Evolutionary conservation across 2,888 invertebrate species (phyloP), one percentile per base, ranked within the genome.

Genomic region (Cantharis flavilabris): DNA sequence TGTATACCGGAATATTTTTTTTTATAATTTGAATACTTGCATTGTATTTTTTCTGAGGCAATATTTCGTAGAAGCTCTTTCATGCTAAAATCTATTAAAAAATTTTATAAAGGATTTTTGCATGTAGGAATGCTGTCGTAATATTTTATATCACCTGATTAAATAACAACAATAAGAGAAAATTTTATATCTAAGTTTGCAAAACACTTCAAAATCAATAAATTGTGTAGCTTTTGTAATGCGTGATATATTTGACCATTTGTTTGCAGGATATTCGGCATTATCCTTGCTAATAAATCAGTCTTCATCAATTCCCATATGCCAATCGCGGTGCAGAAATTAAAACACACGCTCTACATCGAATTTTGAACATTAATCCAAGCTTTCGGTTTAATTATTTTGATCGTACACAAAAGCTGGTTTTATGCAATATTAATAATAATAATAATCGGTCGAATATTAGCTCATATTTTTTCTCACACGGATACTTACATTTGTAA

Each of bases 221-320:
- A 74, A 77, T 73, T 64, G 67, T 49, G 67, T 65, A 69, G 75
- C 72, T 69, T 75, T 78, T 79, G 79, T 78, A 79, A 75, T 73
- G 64, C 73, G 80, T 79, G 76, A 78, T 78, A 70, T 77, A 79
- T 78, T 74, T 73, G 76, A 69, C 74, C 78, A 73, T 76, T 72
- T 73, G 77, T 79, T 76, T 77, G 70, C 75, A 78, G 78, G 78
- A 78, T 79, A 78, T 81, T 75, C 79, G 79, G 75, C 77, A 78
- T 80, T 80, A 80, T 81, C 79, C 79, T 33, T 64, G 67, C 74
- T 76, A 79, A 80, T 81, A 81, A 81, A 81, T 81, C 81, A 81
- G 80, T 81, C 81, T 81, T 77, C 79, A 81, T 81, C 81, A 80
- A 80, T 80, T 79, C 80, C 79, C 76, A 71, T 77, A 75, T 73